Evolutionary conservation across 2,113 vertebrate species (phyloP).

Genomic region (Climacteris rufus): DNA sequence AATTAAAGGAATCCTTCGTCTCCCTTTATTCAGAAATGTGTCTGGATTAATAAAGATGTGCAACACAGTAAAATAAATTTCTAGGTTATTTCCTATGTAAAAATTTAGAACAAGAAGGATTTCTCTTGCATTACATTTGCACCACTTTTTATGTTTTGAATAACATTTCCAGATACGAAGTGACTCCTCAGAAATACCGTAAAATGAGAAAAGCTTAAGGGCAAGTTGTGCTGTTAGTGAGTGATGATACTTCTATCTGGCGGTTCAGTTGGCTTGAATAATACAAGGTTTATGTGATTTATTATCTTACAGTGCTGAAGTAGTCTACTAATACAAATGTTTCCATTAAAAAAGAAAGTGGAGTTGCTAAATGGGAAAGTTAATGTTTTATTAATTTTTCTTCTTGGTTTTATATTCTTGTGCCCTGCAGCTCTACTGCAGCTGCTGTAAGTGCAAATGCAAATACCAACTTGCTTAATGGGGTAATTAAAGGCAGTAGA

Average conservation of each 20-base stretch:
- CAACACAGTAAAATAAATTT: conserved; percentile 1
- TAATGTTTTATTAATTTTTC: conserved; percentile 59
- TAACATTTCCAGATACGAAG: conserved; percentile 45
- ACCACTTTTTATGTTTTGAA: conserved; percentile 34
- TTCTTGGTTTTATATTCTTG: conserved; percentile 1
- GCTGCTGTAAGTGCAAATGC: conserved; percentile 19
- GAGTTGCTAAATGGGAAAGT: conserved; percentile 28
- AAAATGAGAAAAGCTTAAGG: conserved; percentile 54
- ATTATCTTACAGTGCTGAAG: conserved; percentile 30
- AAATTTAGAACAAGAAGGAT: background rate
- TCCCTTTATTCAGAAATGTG: conserved; percentile 31
- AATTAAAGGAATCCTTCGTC: background rate
- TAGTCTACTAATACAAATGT: conserved; percentile 48
- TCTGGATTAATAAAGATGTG: background rate
- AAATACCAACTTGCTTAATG: conserved; percentile 39
- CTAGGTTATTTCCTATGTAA: background rate
- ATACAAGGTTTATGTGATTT: conserved; percentile 50
- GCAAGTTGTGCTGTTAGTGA: background rate
- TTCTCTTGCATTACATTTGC: background rate
- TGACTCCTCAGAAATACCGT: conserved; percentile 37
- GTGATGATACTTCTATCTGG: conserved; percentile 45
- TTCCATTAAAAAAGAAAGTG: conserved; percentile 52
- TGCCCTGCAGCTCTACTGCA: conserved; percentile 29
- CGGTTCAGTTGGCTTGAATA: conserved; percentile 36
- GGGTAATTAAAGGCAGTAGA: conserved; percentile 25